These are phyloP conservation scores for Danio jaintianensis DNA, from an alignment of 2,797 vertebrate genomes.

Conservation along the genomic window DNA sequence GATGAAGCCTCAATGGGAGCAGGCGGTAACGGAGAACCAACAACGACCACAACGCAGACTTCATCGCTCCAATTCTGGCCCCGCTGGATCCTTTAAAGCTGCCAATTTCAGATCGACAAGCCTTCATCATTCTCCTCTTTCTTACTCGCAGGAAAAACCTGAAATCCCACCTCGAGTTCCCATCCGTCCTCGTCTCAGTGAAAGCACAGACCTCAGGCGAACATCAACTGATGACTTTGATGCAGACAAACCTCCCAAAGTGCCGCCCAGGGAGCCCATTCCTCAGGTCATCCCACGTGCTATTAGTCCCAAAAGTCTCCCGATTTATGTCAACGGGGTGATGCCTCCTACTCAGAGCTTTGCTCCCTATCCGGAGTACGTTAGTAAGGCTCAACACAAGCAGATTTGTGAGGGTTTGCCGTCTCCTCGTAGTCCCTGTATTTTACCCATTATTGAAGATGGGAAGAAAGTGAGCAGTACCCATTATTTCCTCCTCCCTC, in stretches of 20 bases:
- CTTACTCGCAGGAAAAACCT: constrained; percentile 81
- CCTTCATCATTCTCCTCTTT: constrained; percentile 72
- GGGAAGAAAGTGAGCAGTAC: constrained; percentile 93
- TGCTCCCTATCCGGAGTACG: constrained; percentile 95
- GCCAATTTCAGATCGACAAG: constrained; percentile 65
- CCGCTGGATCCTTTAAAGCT: constrained; percentile 84
- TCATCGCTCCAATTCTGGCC: constrained; percentile 81
- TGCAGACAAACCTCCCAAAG: constrained; percentile 89
- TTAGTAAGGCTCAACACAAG: constrained; percentile 89
- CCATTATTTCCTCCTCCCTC: constrained; percentile 95
- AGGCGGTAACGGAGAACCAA: constrained; percentile 34
- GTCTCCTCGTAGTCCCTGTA: constrained; percentile 78
- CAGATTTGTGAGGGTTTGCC: constrained; percentile 85
- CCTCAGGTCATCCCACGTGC: constrained; percentile 86
- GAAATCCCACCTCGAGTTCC: constrained; percentile 91
- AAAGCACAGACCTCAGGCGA: constrained; percentile 76
- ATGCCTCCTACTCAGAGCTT: constrained; percentile 99
- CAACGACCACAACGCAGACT: constrained; percentile 73
- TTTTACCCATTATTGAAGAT: constrained; percentile 94
- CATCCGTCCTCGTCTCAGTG: constrained; percentile 83
- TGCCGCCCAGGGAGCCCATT: constrained; percentile 90
- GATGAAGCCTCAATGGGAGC: constrained; percentile 49
- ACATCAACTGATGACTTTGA: constrained; percentile 80
- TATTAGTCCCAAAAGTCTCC: constrained; percentile 93
- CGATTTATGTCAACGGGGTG: constrained; percentile 93